Conservation (phyloP, 2,797 vertebrate species). For the Xiphophorus birchmanni region DNA sequence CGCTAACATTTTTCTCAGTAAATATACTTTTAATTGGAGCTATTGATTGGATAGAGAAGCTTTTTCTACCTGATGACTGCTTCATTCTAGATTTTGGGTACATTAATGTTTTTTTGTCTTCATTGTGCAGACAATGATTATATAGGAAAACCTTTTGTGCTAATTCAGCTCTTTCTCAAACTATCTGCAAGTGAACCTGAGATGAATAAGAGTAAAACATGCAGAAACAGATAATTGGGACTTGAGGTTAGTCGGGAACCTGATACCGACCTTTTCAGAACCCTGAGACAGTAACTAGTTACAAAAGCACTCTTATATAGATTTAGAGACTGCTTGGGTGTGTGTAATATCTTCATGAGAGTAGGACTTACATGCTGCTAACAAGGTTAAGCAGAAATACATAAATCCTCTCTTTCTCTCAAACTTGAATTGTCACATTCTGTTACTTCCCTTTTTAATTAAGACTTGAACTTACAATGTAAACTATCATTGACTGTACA, state of each 20-base stretch:
- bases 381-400: conserved; percentile 18
- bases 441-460: conserved; percentile 27
- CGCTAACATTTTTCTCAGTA: not conserved
- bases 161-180: not conserved
- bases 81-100: not conserved
- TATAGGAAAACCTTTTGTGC: not conserved
- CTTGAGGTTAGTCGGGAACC: not conserved
- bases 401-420: conserved; percentile 38
- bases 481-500: conserved; percentile 23
- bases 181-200: not conserved
- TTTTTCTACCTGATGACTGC: not conserved
- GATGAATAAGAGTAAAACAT: not conserved
- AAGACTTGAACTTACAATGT: conserved; percentile 18
- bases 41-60: not conserved
- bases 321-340: conserved; percentile 25
- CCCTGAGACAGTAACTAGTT: not conserved
- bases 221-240: not conserved
- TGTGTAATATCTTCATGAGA: conserved; percentile 24
- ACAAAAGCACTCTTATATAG: conserved; percentile 33
- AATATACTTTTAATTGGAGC: not conserved
- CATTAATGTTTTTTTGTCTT: not conserved
- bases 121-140: not conserved
- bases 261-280: not conserved
- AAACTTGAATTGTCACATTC: conserved; percentile 18
- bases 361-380: conserved; percentile 46